A percentile compares a stretch with the other conserved stretches of the same genome.
phyloP scores from a whole-genome alignment of 2,888 invertebrate genomes.

The Gari tellinella region DNA sequence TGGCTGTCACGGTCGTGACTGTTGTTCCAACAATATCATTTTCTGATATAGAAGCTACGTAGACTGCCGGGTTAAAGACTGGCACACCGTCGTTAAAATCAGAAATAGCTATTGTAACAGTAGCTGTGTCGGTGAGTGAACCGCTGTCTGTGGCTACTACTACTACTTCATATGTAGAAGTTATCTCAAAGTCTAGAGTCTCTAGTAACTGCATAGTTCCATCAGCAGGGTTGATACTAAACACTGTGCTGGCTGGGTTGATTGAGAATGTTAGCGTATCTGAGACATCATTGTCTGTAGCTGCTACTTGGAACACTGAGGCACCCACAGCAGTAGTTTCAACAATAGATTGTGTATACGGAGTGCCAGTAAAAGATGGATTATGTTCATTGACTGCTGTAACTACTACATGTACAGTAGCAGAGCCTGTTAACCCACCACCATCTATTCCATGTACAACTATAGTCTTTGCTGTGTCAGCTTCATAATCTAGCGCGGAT shows the following conservation, averaged over 20 bases:
- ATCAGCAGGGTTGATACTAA: slow-evolving; percentile 30
- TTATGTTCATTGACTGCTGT: slow-evolving; percentile 56
- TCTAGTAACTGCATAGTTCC: slow-evolving; percentile 34
- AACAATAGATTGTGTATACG: slow-evolving; percentile 26
- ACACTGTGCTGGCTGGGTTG: slow-evolving; percentile 26
- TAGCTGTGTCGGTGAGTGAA: slow-evolving; percentile 28
- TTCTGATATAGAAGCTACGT: slow-evolving; percentile 65
- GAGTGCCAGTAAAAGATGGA: slow-evolving; percentile 34
- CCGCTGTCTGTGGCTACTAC: slow-evolving; percentile 43
- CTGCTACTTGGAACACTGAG: slow-evolving; percentile 52
- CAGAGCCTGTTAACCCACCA: slow-evolving; percentile 91
- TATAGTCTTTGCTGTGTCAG: slow-evolving; percentile 32
- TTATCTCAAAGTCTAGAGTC: slow-evolving; percentile 29
- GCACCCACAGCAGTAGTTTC: slow-evolving; percentile 33
- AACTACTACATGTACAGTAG: slow-evolving; percentile 85
- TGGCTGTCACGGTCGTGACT: slow-evolving; percentile 61
- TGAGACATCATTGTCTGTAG: slow-evolving; percentile 70
- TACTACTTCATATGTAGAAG: slow-evolving; percentile 23
- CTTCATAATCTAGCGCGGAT: slow-evolving; percentile 48
- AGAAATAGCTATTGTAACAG: slow-evolving; percentile 65
- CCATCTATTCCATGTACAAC: slow-evolving; percentile 47
- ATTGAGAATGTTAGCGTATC: slow-evolving; percentile 44
- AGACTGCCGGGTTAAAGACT: slow-evolving; percentile 61
- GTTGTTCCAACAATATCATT: slow-evolving; percentile 53
- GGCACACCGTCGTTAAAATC: slow-evolving; percentile 79